Evolutionary conservation across 2,113 vertebrate genomes (phyloP), one percentile per base, ranked within the genome.

Genomic region (Protobothrops flavoviridis): DNA sequence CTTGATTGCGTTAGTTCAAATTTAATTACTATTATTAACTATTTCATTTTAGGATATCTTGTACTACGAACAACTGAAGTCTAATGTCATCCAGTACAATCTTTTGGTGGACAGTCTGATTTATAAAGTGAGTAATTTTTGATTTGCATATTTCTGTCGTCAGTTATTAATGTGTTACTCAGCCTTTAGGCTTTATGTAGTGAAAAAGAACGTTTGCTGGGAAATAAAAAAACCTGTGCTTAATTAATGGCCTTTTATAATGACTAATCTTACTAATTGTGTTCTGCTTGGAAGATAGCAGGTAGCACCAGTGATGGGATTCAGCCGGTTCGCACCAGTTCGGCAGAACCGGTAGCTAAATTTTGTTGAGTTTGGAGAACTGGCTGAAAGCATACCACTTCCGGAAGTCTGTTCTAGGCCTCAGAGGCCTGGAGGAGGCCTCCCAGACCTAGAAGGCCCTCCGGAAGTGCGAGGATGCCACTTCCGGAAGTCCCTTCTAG

Each of bases 31-130:
- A 92, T 43, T 92, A 89, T 74, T 39, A 39, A 97, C 87, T 94
- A 91, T 97, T 95, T 96, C 89, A 94, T 97, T 97, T 93, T 97
- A 99, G 99, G 99, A 99, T 96, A 96, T 98, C 91, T 98, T 99
- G 94, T 98, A 99, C 96, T 99, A 99, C 90, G 99, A 99, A 86
- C 99, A 99, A 95, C 98, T 99, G 29, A 99, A 98, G 95, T 98
- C 99, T 1, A 99, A 99, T 95, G 99, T 99, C 95, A 98, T 99
- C 94, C 98, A 99, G 88, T 98, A 99, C 1, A 96, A 99, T 96
- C 98, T 99, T 97, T 97, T 99, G 97, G 99, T 99, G 97, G 99
- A 99, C 97, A 99, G 98, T 96, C 97, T 99, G 87, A 99, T 99
- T 97, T 99, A 99, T 96, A 99, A 99, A 98, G 99, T 99, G 97